phyloP scores from a whole-genome alignment of 2,888 invertebrate species.

The Polymixis lichenea region DNA sequence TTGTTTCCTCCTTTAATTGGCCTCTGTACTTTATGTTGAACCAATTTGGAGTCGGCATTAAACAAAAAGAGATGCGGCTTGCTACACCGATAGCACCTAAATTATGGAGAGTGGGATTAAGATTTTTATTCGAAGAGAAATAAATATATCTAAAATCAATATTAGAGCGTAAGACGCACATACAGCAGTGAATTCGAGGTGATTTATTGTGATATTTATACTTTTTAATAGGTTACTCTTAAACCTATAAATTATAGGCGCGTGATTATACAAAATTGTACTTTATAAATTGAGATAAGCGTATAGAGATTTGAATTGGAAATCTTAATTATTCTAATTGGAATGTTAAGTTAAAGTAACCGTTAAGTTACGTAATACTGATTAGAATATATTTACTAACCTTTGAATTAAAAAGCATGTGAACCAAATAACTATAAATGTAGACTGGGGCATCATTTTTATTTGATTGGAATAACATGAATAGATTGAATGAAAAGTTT shows the following conservation, averaged over 20 bases:
- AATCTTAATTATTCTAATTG: conserved; percentile 54
- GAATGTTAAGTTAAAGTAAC: conserved; percentile 50
- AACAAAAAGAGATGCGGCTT: conserved; percentile 32
- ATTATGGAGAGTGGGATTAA: conserved; percentile 26
- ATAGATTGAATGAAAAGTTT: conserved; percentile 23
- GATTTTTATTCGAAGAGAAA: conserved; percentile 8
- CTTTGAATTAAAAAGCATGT: conserved; percentile 54
- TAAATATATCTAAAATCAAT: conserved; percentile 26
- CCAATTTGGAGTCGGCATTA: conserved; percentile 33
- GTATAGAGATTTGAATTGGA: conserved; percentile 52
- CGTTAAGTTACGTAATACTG: conserved; percentile 44
- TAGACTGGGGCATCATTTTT: conserved; percentile 21
- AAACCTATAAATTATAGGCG: conserved; percentile 40
- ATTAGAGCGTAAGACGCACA: conserved; percentile 11
- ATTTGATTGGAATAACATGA: conserved; percentile 40
- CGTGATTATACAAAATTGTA: conserved; percentile 44
- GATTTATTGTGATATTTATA: conserved; percentile 35
- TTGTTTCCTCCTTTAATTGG: conserved; percentile 21
- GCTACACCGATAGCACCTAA: background rate
- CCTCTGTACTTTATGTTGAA: conserved; percentile 23
- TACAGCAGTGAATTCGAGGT: background rate
- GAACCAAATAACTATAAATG: conserved; percentile 51
- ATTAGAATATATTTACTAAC: conserved; percentile 53
- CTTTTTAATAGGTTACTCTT: conserved; percentile 34
- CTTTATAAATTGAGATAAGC: conserved; percentile 48